A percentile compares a stretch with the other conserved stretches of the same genome.
Evolutionary conservation across 1,140 invertebrate species (phyloP).

Genomic region (Drosophila tani): DNA sequence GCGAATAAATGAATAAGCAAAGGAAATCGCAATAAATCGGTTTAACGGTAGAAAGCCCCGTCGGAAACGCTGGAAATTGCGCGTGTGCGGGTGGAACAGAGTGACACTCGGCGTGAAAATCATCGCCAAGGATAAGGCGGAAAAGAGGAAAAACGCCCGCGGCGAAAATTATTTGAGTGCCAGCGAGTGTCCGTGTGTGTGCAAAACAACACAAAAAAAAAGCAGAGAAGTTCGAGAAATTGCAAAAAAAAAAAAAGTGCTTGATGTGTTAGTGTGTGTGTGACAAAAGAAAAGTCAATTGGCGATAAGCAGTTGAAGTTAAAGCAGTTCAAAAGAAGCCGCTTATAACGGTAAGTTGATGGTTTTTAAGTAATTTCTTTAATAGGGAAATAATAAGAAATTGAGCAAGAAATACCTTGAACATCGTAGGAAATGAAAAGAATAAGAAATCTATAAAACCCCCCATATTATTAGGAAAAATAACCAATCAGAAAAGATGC

Average conservation of each 20-base stretch:
- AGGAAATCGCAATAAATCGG: slow-evolving; percentile 7
- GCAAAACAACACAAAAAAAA: slow-evolving; percentile 40
- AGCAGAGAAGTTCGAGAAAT: slow-evolving; percentile 48
- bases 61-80: slow-evolving; percentile 47
- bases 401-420: too few relatives aligned
- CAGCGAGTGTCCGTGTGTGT: slow-evolving; percentile 14
- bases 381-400: background rate
- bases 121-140: slow-evolving; percentile 44
- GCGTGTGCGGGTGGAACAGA: slow-evolving; percentile 54
- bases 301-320: slow-evolving; percentile 9
- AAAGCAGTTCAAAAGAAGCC: slow-evolving; percentile 4
- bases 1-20: background rate
- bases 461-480: background rate
- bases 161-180: slow-evolving; percentile 54
- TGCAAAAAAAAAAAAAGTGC: slow-evolving; percentile 20
- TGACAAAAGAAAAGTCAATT: slow-evolving; percentile 37
- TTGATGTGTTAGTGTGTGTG: slow-evolving; percentile 6
- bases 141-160: slow-evolving; percentile 64
- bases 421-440: too few relatives aligned
- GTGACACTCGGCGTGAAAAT: slow-evolving; percentile 51
- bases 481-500: background rate
- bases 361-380: background rate
- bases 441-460: background rate
- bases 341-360: slow-evolving; percentile 15
- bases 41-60: slow-evolving; percentile 6